Evolutionary conservation across 2,888 invertebrate genomes (phyloP).

Genomic region (Drosophila anomalata): DNA sequence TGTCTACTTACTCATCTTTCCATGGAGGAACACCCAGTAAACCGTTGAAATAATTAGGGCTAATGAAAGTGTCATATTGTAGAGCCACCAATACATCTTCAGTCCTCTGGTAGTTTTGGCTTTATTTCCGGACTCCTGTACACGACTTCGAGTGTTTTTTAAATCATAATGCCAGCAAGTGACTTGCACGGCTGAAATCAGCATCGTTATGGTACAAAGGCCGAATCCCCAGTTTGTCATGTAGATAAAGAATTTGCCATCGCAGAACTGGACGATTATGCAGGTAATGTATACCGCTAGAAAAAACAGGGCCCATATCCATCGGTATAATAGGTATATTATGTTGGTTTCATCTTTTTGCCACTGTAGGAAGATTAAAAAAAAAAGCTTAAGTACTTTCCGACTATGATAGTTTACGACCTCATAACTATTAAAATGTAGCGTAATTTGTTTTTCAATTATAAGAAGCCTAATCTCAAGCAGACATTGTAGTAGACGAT

Average conservation of each 20-base stretch:
- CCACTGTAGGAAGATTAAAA: slow-evolving; percentile 72
- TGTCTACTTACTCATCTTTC: slow-evolving; percentile 78
- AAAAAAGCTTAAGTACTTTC: background rate
- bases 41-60: slow-evolving; percentile 90
- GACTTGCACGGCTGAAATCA: slow-evolving; percentile 79
- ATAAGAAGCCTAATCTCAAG: background rate
- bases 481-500: slow-evolving; percentile 12
- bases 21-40: slow-evolving; percentile 87
- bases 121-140: slow-evolving; percentile 62
- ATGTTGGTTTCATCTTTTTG: slow-evolving; percentile 79
- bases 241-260: slow-evolving; percentile 82
- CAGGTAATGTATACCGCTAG: slow-evolving; percentile 73
- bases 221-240: slow-evolving; percentile 84
- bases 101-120: slow-evolving; percentile 79
- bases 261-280: slow-evolving; percentile 68
- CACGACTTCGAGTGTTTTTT: slow-evolving; percentile 58
- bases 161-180: slow-evolving; percentile 82
- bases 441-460: slow-evolving; percentile 1
- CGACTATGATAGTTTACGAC: background rate
- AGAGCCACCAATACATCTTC: slow-evolving; percentile 88
- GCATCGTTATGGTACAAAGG: slow-evolving; percentile 77
- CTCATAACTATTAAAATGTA: background rate
- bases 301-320: slow-evolving; percentile 80
- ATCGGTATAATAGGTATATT: slow-evolving; percentile 80
- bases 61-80: slow-evolving; percentile 87